Evolutionary conservation across 2,113 vertebrate species (phyloP).

Genomic region (Otocyon megalotis): DNA sequence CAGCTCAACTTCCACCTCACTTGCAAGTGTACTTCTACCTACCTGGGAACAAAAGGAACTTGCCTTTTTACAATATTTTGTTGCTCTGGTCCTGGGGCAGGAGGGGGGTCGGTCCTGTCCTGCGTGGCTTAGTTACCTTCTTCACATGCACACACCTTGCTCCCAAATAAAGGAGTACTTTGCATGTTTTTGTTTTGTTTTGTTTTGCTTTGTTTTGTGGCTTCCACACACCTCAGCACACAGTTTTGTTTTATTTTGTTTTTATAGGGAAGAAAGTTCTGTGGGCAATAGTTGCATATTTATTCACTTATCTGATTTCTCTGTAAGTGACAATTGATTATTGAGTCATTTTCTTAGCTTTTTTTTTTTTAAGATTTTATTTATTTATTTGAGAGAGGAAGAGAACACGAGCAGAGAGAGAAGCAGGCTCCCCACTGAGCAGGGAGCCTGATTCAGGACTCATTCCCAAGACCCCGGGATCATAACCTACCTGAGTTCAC

Average conservation of each 20-base stretch:
- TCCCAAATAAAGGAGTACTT: background rate
- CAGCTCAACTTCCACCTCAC: background rate
- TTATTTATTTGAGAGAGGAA: too few species aligned
- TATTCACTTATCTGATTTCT: background rate
- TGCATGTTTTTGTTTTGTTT: background rate
- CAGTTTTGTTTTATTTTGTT: background rate
- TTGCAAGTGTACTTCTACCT: rapidly evolving
- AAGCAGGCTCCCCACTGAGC: too few species aligned
- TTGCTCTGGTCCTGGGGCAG: background rate
- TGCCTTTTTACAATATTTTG: background rate
- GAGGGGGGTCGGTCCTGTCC: rapidly evolving
- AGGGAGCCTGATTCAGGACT: too few species aligned
- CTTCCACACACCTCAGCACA: too few species aligned
- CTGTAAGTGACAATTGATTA: background rate
- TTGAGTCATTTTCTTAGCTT: background rate
- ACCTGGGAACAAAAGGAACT: rapidly evolving
- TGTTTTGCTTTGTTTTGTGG: background rate
- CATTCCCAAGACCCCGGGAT: too few species aligned
- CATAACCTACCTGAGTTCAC: too few species aligned
- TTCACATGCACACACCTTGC: too few species aligned
- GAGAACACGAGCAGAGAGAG: too few species aligned
- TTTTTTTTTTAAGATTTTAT: background rate
- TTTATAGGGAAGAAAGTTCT: background rate
- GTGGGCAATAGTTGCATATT: background rate
- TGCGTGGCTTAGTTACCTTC: background rate